phyloP scores from a whole-genome alignment of 2,113 vertebrate species.

The Ivindomyrus marchei region DNA sequence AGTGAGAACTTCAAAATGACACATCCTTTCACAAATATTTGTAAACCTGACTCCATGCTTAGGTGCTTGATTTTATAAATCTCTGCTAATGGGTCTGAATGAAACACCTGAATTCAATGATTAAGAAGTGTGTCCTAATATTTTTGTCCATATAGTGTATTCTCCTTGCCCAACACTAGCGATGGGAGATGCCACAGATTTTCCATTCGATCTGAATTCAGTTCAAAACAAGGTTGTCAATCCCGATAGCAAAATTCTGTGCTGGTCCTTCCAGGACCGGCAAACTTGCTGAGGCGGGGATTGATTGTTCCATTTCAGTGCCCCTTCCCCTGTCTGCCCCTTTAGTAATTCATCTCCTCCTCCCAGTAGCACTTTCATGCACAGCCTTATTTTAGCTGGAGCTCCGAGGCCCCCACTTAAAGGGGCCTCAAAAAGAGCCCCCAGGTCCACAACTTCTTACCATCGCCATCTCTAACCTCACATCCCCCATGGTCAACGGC shows the following conservation, averaged over 20 bases:
- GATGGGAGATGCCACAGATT: not conserved
- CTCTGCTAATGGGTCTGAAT: no score
- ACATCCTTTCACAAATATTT: not conserved
- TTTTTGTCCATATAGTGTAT: not conserved
- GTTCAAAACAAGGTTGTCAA: not conserved
- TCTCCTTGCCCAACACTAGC: not conserved
- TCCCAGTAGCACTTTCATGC: not conserved
- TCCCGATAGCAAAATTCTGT: not conserved
- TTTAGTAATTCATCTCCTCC: no score
- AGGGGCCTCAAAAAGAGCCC: no score
- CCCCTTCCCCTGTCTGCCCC: not conserved
- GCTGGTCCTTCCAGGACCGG: not conserved
- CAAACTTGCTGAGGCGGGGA: not conserved
- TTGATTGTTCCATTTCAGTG: not conserved
- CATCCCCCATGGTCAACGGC: not conserved
- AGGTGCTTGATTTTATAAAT: not conserved
- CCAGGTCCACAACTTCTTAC: not conserved
- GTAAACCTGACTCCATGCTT: not conserved
- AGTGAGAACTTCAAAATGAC: not conserved
- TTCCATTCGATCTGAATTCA: not conserved
- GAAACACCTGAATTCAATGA: no score
- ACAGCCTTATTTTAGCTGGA: not conserved
- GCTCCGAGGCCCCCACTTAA: not conserved
- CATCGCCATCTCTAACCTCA: not conserved
- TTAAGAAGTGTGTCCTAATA: not conserved